A percentile compares a stretch with the other conserved stretches of the same genome.
These are phyloP conservation scores for Brachypodius melanocephalos DNA, from an alignment of 2,113 vertebrate genomes.

Conservation along the genomic window DNA sequence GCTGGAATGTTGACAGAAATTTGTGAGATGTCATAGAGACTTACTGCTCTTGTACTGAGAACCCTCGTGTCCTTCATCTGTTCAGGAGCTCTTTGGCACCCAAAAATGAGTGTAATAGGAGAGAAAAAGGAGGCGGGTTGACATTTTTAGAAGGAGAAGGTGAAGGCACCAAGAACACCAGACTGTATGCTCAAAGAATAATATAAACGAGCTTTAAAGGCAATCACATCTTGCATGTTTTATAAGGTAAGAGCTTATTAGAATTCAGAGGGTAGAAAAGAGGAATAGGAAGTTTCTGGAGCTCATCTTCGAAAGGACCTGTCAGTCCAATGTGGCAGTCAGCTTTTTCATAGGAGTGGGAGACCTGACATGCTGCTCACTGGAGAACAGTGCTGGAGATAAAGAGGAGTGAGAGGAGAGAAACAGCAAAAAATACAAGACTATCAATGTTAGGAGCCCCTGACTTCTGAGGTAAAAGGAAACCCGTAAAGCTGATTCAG, in stretches of 20 bases:
- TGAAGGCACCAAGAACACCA: background rate
- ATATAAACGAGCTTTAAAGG: background rate
- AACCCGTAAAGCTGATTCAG: background rate
- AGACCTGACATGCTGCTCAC: background rate
- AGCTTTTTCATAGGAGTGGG: background rate
- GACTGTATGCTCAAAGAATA: background rate
- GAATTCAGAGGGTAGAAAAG: background rate
- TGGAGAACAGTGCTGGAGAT: background rate
- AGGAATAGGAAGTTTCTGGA: background rate
- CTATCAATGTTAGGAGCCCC: background rate
- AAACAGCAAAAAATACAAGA: background rate
- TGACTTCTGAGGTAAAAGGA: background rate
- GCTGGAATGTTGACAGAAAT: background rate
- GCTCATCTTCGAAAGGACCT: background rate
- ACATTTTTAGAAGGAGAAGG: background rate
- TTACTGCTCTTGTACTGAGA: background rate
- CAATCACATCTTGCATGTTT: background rate
- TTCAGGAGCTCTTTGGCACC: background rate
- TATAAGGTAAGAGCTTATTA: background rate
- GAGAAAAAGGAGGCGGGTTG: background rate
- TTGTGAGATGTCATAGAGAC: background rate
- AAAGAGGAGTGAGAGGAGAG: background rate
- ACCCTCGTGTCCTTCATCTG: background rate
- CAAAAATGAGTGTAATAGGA: background rate
- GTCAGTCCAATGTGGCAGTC: slow-evolving; percentile 18